phyloP scores from a whole-genome alignment of 2,888 invertebrate species.

The Ormyrus thymus region DNA sequence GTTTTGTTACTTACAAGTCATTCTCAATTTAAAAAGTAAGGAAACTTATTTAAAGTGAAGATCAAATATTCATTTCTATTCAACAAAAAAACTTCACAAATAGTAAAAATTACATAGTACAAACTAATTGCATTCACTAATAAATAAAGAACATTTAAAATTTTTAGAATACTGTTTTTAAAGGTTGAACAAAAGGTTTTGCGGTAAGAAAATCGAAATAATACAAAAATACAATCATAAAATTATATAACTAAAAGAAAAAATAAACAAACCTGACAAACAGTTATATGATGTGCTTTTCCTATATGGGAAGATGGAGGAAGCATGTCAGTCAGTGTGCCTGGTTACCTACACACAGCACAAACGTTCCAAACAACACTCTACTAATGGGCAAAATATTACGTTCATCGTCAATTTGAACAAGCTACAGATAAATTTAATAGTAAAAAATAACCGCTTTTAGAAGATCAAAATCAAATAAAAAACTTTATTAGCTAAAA shows the following conservation, averaged over 20 bases:
- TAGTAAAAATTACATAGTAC: no score
- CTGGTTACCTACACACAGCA: slow-evolving; percentile 74
- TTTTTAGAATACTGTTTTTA: slow-evolving; percentile 52
- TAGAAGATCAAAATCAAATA: no score
- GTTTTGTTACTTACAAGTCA: no score
- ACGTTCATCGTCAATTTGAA: slow-evolving; percentile 49
- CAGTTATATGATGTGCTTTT: slow-evolving; percentile 69
- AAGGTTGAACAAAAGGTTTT: slow-evolving; percentile 64
- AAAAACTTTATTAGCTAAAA: slow-evolving; percentile 13
- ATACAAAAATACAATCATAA: slow-evolving; percentile 56
- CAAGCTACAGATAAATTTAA: background rate
- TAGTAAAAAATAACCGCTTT: no score
- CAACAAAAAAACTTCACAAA: slow-evolving; percentile 3
- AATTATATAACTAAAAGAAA: slow-evolving; percentile 47
- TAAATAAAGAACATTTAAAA: slow-evolving; percentile 3
- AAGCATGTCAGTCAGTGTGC: slow-evolving; percentile 72
- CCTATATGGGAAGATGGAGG: slow-evolving; percentile 69
- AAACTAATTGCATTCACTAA: background rate
- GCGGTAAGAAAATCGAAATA: slow-evolving; percentile 10
- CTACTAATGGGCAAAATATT: slow-evolving; percentile 60
- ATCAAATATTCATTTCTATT: background rate
- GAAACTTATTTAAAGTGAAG: no score
- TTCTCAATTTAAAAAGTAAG: no score
- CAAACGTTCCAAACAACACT: slow-evolving; percentile 72
- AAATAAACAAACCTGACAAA: slow-evolving; percentile 74